Percentiles rank a stretch among this genome's conserved stretches.
phyloP scores from a whole-genome alignment of 2,113 vertebrate genomes.

The Burhinus oedicnemus region DNA sequence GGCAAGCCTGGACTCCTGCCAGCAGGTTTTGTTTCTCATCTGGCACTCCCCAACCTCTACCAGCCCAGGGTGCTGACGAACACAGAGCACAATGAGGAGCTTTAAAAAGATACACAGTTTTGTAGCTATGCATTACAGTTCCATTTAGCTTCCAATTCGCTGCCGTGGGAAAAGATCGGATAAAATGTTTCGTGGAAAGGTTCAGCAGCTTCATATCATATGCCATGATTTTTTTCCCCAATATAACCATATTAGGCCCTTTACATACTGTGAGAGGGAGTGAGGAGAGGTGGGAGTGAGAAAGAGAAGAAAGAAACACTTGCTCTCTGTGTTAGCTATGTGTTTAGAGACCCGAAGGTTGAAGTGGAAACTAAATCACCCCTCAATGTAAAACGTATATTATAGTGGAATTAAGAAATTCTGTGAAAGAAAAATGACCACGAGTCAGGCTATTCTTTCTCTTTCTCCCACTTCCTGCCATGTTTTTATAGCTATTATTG shows the following conservation, averaged over 20 bases:
- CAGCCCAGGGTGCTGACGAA: background rate
- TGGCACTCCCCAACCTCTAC: background rate
- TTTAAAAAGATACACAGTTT: background rate
- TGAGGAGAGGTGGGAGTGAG: background rate
- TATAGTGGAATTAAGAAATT: background rate
- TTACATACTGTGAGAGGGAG: background rate
- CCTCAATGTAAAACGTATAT: background rate
- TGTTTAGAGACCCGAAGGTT: background rate
- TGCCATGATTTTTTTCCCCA: background rate
- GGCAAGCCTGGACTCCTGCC: background rate
- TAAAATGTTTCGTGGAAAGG: background rate
- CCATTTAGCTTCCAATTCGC: background rate
- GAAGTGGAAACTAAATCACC: background rate
- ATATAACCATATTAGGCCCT: background rate
- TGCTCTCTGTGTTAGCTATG: background rate
- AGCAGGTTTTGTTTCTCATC: background rate
- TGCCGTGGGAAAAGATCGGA: background rate
- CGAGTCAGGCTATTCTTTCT: background rate
- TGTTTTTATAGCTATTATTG: conserved; percentile 10
- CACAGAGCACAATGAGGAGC: background rate
- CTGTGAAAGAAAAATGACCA: background rate
- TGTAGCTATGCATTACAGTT: background rate
- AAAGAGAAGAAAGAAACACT: background rate
- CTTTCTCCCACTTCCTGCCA: background rate
- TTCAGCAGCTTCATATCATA: background rate